Evolutionary conservation across 2,888 invertebrate species (phyloP).

Genomic region (Himalopsyche anomala): DNA sequence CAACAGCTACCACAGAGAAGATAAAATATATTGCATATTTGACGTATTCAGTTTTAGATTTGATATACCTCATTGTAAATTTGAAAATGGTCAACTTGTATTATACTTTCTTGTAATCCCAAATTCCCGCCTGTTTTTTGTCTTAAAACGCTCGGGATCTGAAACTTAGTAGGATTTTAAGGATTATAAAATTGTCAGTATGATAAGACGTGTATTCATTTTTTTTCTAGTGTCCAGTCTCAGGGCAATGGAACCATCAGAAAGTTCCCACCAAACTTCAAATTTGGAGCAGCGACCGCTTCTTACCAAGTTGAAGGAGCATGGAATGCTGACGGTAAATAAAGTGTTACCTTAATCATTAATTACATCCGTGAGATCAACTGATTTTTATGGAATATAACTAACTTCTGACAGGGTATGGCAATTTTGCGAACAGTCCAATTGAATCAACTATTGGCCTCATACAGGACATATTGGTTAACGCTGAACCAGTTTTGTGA

Average conservation of each 20-base stretch:
- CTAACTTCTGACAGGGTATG: background rate
- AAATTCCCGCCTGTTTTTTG: background rate
- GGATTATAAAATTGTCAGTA: background rate
- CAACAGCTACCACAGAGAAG: no score
- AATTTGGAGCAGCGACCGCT: slow-evolving; percentile 68
- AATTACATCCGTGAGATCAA: background rate
- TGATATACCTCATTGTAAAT: no score
- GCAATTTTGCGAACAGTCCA: background rate
- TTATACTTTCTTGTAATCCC: background rate
- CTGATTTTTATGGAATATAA: no score
- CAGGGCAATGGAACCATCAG: slow-evolving; percentile 35
- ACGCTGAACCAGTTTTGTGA: no score
- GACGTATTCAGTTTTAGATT: no score
- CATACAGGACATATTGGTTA: no score
- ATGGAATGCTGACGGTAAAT: slow-evolving; percentile 68
- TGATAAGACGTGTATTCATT: background rate
- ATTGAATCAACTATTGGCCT: no score
- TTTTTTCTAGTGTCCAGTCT: background rate
- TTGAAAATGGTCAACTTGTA: no score
- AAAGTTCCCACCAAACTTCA: slow-evolving; percentile 56
- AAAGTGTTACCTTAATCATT: background rate
- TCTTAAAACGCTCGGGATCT: background rate
- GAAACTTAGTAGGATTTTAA: background rate
- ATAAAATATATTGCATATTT: no score
- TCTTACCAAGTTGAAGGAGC: slow-evolving; percentile 71